These are phyloP conservation scores for Ammodramus savannarum DNA, from an alignment of 2,113 vertebrate species.

Conservation along the genomic window DNA sequence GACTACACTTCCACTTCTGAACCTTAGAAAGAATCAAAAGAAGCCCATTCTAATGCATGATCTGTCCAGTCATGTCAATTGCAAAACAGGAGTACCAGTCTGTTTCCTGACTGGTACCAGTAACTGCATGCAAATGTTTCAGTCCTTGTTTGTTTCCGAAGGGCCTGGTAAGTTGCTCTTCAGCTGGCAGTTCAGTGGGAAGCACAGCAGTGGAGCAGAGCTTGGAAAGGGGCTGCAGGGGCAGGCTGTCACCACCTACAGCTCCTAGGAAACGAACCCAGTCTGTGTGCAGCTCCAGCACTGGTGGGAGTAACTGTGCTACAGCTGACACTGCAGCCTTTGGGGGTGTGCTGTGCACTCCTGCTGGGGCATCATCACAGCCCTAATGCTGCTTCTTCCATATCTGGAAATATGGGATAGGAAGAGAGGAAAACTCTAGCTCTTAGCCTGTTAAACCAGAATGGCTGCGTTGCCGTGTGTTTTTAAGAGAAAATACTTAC, in stretches of 20 bases:
- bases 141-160: neutral
- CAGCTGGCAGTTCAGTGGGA: neutral
- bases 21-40: neutral
- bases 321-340: neutral
- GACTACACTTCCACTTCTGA: neutral
- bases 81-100: neutral
- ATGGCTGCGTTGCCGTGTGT: rapidly evolving
- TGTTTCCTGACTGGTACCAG: neutral
- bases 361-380: neutral
- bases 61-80: neutral
- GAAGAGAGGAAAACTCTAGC: neutral
- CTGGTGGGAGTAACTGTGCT: rapidly evolving
- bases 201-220: neutral
- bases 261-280: neutral
- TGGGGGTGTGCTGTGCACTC: neutral
- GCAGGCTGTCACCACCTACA: neutral
- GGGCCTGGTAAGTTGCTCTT: neutral
- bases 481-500: conserved; percentile 73
- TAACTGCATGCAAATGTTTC: neutral
- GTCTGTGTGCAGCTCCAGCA: neutral
- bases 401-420: neutral
- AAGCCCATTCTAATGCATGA: neutral
- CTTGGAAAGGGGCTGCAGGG: neutral
- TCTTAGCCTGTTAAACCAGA: neutral
- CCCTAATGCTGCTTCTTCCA: neutral